Evolutionary conservation across 1,140 invertebrate genomes (phyloP).

Genomic region (Lepidurus packardi): DNA sequence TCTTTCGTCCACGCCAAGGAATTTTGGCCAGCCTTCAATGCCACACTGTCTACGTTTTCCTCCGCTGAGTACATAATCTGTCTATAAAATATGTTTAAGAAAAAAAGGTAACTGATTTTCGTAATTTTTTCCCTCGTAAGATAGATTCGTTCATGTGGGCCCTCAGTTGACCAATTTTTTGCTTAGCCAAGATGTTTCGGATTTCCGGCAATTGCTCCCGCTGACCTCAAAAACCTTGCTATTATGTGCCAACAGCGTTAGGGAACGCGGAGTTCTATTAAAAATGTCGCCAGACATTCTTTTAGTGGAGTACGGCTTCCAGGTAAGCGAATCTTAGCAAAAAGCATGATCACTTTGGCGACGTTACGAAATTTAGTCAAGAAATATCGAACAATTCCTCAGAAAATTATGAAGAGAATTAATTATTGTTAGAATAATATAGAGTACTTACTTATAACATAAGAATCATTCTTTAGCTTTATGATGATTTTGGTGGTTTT

Average conservation of each 20-base stretch:
- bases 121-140: constrained; percentile 36
- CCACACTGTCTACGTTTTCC: constrained; percentile 44
- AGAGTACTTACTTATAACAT: no score
- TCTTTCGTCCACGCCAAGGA: constrained; percentile 53
- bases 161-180: constrained; percentile 56
- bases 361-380: no score
- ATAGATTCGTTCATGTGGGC: constrained; percentile 55
- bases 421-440: no score
- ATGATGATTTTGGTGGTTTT: no score
- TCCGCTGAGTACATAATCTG: constrained; percentile 45
- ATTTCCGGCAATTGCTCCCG: constrained; percentile 52
- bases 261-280: constrained; percentile 42
- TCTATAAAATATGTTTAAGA: constrained; percentile 26
- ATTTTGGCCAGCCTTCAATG: constrained; percentile 41
- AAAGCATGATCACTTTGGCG: not conserved
- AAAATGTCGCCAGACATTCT: constrained; percentile 55
- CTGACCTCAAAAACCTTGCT: constrained; percentile 50
- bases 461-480: no score
- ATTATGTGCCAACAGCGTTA: constrained; percentile 54
- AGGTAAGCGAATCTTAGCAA: constrained; percentile 43
- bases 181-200: constrained; percentile 47
- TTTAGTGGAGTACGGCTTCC: constrained; percentile 60
- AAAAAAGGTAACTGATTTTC: constrained; percentile 23
- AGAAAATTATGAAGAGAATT: no score
- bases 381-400: no score